Base-by-base conservation (phyloP, 2,888 invertebrate species). In the Agrochola lychnidis region DNA sequence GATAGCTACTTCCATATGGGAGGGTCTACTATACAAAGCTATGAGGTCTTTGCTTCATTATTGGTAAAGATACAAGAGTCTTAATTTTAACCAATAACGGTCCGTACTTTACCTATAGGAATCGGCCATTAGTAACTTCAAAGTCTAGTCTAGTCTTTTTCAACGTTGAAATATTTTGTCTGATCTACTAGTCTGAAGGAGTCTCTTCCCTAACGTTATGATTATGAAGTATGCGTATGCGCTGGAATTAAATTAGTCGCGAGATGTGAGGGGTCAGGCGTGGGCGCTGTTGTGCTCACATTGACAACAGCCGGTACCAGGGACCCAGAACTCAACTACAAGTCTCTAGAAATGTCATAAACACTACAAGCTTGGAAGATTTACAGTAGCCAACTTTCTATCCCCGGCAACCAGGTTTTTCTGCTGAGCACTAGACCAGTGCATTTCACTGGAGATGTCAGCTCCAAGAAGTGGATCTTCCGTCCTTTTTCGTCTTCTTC, bases 161-260 rank as follows among this genome's bases (percentile, higher is more conserved):
- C 5, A 25, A 45, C 16, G 19, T 45, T 19, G 42, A 45, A 25
- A 25, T 19, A 19, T 66, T 10, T 25, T 4, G 45, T 48, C 7
- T 12, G 7, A 30, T 19, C 14, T 4, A 67, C 9, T 1, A 30
- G 14, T 5, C 7, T 14, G 22, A 14, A 9, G 22, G 12, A 16
- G 42, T 64, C n/a, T 36, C 91, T 87, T 88, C 91, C 83, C 92
- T 92, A 91, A 7, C 22, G 71, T 78, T 80, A 87, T 86, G 88
- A 90, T 79, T 78, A 87, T 87, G 88, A 90, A 81, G 80, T 87
- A 87, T 89, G 87, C 87, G 89, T 89, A 87, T 86, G 89, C 90
- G 91, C 91, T 90, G 90, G 91, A 94, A 95, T 94, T 94, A 91
- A 94, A 94, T 94, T 92, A 94, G 85, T 89, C 88, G 89, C 88